These are phyloP conservation scores for Podilymbus podiceps DNA, from an alignment of 2,113 vertebrate genomes.

Conservation along the genomic window DNA sequence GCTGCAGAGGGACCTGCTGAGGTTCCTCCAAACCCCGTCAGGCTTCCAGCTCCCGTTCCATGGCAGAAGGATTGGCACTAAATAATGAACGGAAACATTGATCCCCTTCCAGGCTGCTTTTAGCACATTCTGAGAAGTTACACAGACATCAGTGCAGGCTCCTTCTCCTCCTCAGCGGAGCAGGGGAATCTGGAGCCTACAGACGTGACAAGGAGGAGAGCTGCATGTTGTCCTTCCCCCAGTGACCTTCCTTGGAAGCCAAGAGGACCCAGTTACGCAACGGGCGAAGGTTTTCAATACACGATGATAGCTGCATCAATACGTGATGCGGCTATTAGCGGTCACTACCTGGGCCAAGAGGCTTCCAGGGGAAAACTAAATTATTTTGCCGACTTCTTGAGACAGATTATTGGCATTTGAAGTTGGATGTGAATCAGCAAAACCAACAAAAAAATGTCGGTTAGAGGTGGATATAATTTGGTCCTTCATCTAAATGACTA, in stretches of 20 bases:
- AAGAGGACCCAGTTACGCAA: background rate
- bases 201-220: background rate
- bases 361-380: background rate
- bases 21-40: background rate
- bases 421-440: background rate
- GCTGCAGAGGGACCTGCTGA: background rate
- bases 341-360: background rate
- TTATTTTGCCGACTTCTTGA: background rate
- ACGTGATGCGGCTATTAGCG: rapidly evolving
- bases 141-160: rapidly evolving
- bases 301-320: background rate
- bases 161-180: background rate
- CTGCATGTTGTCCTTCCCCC: background rate
- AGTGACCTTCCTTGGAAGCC: background rate
- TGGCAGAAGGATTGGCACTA: background rate
- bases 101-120: background rate
- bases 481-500: background rate
- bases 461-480: background rate
- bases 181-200: background rate
- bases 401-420: background rate
- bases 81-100: background rate
- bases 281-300: rapidly evolving
- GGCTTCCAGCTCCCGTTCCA: background rate
- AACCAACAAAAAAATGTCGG: rapidly evolving
- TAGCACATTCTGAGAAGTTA: background rate